A percentile compares a stretch with the other conserved stretches of the same genome.
These are phyloP conservation scores for Meganola albula DNA, from an alignment of 2,888 invertebrate species.

Conservation along the genomic window DNA sequence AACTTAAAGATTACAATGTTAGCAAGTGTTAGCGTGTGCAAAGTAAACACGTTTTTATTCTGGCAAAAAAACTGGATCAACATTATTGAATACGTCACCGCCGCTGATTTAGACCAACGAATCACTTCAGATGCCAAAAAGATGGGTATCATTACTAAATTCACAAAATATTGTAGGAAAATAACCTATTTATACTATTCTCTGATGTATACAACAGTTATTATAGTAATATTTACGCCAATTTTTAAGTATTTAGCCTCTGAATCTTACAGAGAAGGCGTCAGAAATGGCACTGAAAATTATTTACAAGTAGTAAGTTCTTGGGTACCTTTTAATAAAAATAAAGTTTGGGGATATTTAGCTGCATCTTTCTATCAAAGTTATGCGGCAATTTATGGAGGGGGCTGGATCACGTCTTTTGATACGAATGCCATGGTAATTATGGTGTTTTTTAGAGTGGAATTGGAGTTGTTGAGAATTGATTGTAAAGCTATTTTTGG, in stretches of 20 bases:
- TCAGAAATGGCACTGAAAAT: conserved; percentile 43
- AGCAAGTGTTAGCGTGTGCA: conserved; percentile 53
- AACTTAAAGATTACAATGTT: conserved; percentile 63
- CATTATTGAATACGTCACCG: conserved; percentile 55
- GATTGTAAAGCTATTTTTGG: conserved; percentile 52
- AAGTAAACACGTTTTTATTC: conserved; percentile 48
- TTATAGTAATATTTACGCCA: conserved; percentile 51
- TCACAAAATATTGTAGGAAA: conserved; percentile 54
- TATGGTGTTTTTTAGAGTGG: conserved; percentile 62
- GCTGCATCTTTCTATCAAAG: conserved; percentile 47
- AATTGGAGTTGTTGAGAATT: conserved; percentile 48
- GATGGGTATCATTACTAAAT: conserved; percentile 32
- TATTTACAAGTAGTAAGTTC: conserved; percentile 60
- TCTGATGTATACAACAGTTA: conserved; percentile 56
- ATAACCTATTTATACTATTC: conserved; percentile 57
- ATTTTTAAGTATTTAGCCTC: conserved; percentile 46
- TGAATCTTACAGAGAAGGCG: conserved; percentile 41
- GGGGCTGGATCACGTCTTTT: conserved; percentile 64
- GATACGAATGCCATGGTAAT: conserved; percentile 61
- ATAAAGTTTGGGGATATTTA: conserved; percentile 41
- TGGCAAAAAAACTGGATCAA: conserved; percentile 54
- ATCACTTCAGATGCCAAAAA: conserved; percentile 30
- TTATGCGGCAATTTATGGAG: conserved; percentile 57
- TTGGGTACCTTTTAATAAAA: conserved; percentile 65
- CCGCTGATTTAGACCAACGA: conserved; percentile 46